Evolutionary conservation across 1,140 invertebrate species (phyloP).

Genomic region (Drosophila ogumai): DNA sequence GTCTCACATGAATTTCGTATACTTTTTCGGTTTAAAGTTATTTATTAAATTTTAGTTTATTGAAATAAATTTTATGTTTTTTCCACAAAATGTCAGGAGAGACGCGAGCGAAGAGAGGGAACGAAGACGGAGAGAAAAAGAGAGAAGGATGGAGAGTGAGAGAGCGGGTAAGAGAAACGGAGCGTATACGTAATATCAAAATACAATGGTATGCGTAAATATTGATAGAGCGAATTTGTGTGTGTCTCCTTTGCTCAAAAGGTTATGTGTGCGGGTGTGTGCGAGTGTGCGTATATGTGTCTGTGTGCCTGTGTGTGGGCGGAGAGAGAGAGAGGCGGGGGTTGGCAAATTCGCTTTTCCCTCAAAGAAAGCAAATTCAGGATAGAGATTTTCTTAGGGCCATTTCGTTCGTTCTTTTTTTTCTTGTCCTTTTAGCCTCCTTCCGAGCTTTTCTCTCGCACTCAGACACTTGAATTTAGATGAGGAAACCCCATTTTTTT

Average conservation of each 20-base stretch:
- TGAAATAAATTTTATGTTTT: constrained; percentile 29
- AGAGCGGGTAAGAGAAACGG: constrained; percentile 36
- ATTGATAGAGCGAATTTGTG: constrained; percentile 74
- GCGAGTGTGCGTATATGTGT: constrained; percentile 17
- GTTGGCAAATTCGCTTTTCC: constrained; percentile 64
- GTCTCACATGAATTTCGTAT: constrained; percentile 64
- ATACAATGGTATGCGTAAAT: constrained; percentile 79
- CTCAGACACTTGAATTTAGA: constrained; percentile 17
- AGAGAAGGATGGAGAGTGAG: constrained; percentile 10
- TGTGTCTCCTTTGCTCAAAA: constrained; percentile 27
- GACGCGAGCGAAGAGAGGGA: constrained; percentile 13
- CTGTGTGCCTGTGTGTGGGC: constrained; percentile 5
- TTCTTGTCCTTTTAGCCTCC: constrained; percentile 14
- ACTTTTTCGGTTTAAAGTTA: constrained; percentile 18
- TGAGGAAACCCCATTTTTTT: constrained; percentile 13
- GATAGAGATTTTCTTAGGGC: constrained; percentile 81
- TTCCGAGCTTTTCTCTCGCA: constrained; percentile 53
- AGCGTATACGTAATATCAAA: constrained; percentile 76
- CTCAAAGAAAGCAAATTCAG: constrained; percentile 78
- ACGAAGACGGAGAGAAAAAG: constrained; percentile 14
- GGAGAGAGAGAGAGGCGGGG: constrained; percentile 19
- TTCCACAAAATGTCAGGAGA: constrained; percentile 2
- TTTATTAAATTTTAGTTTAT: not conserved
- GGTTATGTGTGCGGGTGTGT: constrained; percentile 20
- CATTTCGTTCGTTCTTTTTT: constrained; percentile 38